These are phyloP conservation scores for Cataglyphis hispanica DNA, from an alignment of 1,140 invertebrate species.

Conservation along the genomic window DNA sequence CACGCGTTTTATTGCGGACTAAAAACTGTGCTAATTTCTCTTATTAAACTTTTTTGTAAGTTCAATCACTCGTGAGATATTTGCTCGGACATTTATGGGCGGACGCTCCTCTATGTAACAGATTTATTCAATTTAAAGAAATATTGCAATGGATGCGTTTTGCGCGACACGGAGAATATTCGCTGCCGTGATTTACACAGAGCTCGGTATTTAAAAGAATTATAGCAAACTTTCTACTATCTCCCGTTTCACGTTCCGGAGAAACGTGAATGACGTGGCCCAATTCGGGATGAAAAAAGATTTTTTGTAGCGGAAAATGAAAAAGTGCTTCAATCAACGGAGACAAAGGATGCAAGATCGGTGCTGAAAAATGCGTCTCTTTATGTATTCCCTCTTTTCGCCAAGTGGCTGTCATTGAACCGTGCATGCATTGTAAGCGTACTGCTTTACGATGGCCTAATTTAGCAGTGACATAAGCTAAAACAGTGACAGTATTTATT, in stretches of 20 bases:
- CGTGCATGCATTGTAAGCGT: slow-evolving; percentile 25
- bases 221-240: slow-evolving; percentile 50
- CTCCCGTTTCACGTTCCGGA: slow-evolving; percentile 37
- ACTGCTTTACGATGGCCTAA: slow-evolving; percentile 3
- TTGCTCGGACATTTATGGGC: no score
- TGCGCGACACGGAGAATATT: slow-evolving; percentile 11
- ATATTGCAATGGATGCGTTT: slow-evolving; percentile 7
- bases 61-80: no score
- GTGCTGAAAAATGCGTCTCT: slow-evolving; percentile 63
- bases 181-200: background rate
- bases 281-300: slow-evolving; percentile 15
- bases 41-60: no score
- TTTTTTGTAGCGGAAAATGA: slow-evolving; percentile 34
- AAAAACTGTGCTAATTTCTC: no score
- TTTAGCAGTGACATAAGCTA: background rate
- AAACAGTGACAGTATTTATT: slow-evolving; percentile 1
- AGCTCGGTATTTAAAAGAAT: slow-evolving; percentile 1
- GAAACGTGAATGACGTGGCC: slow-evolving; percentile 24
- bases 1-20: no score
- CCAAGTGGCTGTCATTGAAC: slow-evolving; percentile 16
- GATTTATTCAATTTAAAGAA: background rate
- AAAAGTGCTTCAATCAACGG: slow-evolving; percentile 64
- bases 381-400: slow-evolving; percentile 54
- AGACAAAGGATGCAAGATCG: slow-evolving; percentile 63
- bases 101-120: no score